Conservation (phyloP, 2,113 vertebrate species). For the Neodontobutis hainanensis region DNA sequence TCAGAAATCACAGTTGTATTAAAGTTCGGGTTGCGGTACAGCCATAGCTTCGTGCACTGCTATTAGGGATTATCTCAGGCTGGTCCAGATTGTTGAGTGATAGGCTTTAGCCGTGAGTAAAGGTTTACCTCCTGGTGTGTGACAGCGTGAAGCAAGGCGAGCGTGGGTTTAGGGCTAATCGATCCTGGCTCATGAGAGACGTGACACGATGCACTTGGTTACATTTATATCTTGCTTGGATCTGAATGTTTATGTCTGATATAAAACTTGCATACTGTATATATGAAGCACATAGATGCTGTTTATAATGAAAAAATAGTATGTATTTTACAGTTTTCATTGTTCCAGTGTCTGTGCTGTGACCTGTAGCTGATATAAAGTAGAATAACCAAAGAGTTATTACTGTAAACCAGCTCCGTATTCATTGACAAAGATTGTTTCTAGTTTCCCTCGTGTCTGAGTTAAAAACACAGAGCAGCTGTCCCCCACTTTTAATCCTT, state of each 20-base stretch:
- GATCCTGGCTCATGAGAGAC: constrained; percentile 9
- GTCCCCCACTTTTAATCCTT: constrained; percentile 67
- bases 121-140: constrained; percentile 67
- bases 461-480: constrained; percentile 60
- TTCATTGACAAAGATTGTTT: constrained; percentile 1
- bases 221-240: not conserved
- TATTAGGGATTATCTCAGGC: constrained; percentile 67
- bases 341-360: not conserved
- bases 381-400: not conserved
- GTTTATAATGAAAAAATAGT: no score
- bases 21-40: constrained; percentile 8
- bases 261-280: no score
- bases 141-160: constrained; percentile 22
- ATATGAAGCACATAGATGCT: no score
- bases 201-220: not conserved
- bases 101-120: constrained; percentile 55
- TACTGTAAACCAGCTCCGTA: not conserved
- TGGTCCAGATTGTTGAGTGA: constrained; percentile 64
- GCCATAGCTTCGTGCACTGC: constrained; percentile 9
- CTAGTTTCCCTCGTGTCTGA: constrained; percentile 18
- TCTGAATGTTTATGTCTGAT: not conserved
- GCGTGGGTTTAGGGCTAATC: constrained; percentile 1
- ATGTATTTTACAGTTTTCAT: not conserved
- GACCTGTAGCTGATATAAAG: not conserved
- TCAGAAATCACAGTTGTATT: constrained; percentile 12